Conservation (phyloP, 1,140 invertebrate genomes). For the Drosophila gunungcola region DNA sequence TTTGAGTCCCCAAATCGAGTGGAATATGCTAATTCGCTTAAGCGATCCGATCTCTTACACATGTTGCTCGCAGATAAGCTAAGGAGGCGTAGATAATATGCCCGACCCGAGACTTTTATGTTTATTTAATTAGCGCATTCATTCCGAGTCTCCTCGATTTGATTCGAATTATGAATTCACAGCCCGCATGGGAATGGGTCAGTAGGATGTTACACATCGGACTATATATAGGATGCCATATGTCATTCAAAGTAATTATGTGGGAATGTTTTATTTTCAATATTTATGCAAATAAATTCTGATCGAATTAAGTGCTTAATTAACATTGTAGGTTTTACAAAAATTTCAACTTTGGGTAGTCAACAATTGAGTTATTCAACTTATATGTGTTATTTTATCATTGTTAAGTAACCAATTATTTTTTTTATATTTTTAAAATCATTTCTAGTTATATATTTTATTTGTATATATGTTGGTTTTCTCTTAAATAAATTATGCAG, state of each 20-base stretch:
- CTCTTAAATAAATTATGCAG: no score
- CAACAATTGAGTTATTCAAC: no score
- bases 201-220: conserved; percentile 26
- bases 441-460: no score
- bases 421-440: no score
- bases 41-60: conserved; percentile 60
- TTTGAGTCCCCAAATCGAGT: conserved; percentile 3
- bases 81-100: conserved; percentile 78
- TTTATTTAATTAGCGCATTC: conserved; percentile 80
- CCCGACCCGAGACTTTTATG: conserved; percentile 60
- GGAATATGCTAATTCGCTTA: conserved; percentile 55
- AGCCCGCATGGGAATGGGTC: conserved; percentile 20
- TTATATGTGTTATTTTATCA: no score
- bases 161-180: conserved; percentile 67
- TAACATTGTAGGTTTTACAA: no score
- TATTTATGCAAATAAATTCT: background rate
- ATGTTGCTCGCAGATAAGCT: conserved; percentile 70
- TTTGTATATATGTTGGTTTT: no score
- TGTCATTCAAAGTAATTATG: conserved; percentile 6
- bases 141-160: conserved; percentile 29
- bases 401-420: no score
- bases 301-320: no score
- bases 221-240: conserved; percentile 23
- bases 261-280: conserved; percentile 9
- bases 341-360: no score